Conservation (phyloP, 2,888 invertebrate species). For the Lomographa bimaculata region DNA sequence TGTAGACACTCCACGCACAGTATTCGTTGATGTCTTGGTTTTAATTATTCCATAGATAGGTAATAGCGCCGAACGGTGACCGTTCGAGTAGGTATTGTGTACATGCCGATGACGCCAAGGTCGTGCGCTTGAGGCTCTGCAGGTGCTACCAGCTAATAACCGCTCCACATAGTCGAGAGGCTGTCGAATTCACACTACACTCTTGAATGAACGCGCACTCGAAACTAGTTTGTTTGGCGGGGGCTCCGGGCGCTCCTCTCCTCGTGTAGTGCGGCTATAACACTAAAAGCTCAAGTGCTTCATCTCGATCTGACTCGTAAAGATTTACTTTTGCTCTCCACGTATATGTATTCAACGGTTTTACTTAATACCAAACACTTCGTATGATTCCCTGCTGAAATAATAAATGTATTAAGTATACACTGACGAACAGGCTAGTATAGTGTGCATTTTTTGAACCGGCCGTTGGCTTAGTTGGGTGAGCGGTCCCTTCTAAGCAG, state of each 20-base stretch:
- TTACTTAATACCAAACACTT: too few relatives aligned
- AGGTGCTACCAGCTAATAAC: slow-evolving; percentile 50
- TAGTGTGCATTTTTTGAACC: too few relatives aligned
- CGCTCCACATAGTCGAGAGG: slow-evolving; percentile 44
- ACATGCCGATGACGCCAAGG: slow-evolving; percentile 56
- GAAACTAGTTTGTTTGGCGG: slow-evolving; percentile 25
- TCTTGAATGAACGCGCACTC: slow-evolving; percentile 33
- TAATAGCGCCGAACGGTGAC: slow-evolving; percentile 47
- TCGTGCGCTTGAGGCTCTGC: slow-evolving; percentile 63
- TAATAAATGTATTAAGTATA: too few relatives aligned
- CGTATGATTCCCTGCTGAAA: too few relatives aligned
- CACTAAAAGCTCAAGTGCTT: slow-evolving; percentile 8
- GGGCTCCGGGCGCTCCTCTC: slow-evolving; percentile 1
- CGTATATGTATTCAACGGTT: too few relatives aligned
- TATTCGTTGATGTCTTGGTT: slow-evolving; percentile 29
- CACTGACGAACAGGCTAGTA: too few relatives aligned
- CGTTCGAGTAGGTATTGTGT: slow-evolving; percentile 54
- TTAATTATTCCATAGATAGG: slow-evolving; percentile 41
- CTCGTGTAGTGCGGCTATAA: slow-evolving; percentile 5
- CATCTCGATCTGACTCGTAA: slow-evolving; percentile 1
- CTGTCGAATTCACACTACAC: slow-evolving; percentile 35
- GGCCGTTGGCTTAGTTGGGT: too few relatives aligned
- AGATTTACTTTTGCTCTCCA: slow-evolving; percentile 2
- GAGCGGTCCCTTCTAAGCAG: too few relatives aligned
- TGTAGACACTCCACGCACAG: slow-evolving; percentile 1